A percentile compares a stretch with the other conserved stretches of the same genome.
Evolutionary conservation across 92 coral and sea anemone species (phyloP).

Genomic region (Montipora capitata): DNA sequence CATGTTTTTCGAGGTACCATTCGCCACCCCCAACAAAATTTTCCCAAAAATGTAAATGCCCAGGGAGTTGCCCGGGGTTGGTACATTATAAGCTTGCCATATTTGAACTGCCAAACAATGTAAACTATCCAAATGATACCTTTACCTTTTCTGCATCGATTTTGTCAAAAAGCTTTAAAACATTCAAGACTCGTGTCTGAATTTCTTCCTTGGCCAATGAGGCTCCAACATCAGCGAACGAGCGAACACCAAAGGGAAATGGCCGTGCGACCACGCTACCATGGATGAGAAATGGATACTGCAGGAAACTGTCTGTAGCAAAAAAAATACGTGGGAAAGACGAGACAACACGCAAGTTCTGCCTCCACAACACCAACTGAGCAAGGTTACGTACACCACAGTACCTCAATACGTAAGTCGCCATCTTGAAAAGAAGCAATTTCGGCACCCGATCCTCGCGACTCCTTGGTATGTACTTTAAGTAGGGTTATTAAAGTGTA

Average conservation of each 20-base stretch:
- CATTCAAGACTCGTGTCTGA: slow-evolving; percentile 91
- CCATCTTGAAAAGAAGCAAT: slow-evolving; percentile 72
- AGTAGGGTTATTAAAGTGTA: no score
- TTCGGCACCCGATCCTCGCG: no score
- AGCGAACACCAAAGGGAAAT: slow-evolving; percentile 66
- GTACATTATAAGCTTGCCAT: no score
- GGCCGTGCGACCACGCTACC: slow-evolving; percentile 66
- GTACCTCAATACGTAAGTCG: slow-evolving; percentile 94
- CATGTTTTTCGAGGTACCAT: no score
- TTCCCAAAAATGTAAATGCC: no score
- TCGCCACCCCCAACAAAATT: no score
- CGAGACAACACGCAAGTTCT: slow-evolving; percentile 81
- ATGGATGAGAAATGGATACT: slow-evolving; percentile 75
- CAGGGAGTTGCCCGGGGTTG: no score
- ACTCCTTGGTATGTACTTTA: no score
- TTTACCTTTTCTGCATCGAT: slow-evolving; percentile 92
- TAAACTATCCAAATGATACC: neutral
- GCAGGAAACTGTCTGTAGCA: slow-evolving; percentile 76
- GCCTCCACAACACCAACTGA: slow-evolving; percentile 76
- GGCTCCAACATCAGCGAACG: slow-evolving; percentile 84
- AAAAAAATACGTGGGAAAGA: slow-evolving; percentile 80
- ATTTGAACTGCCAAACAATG: no score
- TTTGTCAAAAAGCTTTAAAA: slow-evolving; percentile 97
- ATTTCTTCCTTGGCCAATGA: slow-evolving; percentile 84
- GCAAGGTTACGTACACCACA: slow-evolving; percentile 73